A percentile compares a stretch with the other conserved stretches of the same genome.
These are phyloP conservation scores for Mycalesis mineus DNA, from an alignment of 2,888 invertebrate species.

Conservation along the genomic window DNA sequence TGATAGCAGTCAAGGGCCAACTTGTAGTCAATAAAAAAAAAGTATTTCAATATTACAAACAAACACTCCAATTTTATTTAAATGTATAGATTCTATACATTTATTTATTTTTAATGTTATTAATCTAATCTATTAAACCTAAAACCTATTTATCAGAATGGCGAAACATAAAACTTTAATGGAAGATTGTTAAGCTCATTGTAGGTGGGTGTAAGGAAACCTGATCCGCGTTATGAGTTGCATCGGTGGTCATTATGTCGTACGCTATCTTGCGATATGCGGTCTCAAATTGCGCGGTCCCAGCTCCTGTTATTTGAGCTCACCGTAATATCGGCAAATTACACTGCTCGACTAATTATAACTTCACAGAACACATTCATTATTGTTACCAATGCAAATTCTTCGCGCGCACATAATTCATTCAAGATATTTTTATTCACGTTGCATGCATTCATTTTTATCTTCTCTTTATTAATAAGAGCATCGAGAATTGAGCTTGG, in stretches of 20 bases:
- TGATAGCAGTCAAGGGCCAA: too few species aligned
- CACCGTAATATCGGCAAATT: slow-evolving; percentile 66
- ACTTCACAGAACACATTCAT: slow-evolving; percentile 9
- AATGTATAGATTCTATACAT: too few species aligned
- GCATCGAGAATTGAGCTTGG: slow-evolving; percentile 1
- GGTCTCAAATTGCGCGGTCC: slow-evolving; percentile 52
- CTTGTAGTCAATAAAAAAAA: too few species aligned
- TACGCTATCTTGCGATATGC: slow-evolving; percentile 54
- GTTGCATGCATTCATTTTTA: slow-evolving; percentile 20
- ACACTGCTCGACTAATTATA: slow-evolving; percentile 51
- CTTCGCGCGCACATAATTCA: slow-evolving; percentile 12
- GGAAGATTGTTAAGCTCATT: background rate
- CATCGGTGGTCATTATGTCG: slow-evolving; percentile 43
- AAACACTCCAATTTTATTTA: too few species aligned
- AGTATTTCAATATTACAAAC: too few species aligned
- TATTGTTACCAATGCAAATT: slow-evolving; percentile 45
- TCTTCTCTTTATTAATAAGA: slow-evolving; percentile 22
- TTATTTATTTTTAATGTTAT: background rate
- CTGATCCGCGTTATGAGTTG: slow-evolving; percentile 60
- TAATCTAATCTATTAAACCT: background rate
- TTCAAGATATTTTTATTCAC: slow-evolving; percentile 4
- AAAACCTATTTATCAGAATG: background rate
- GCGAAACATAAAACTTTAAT: background rate
- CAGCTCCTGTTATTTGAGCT: slow-evolving; percentile 67
- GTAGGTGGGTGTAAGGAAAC: slow-evolving; percentile 41